phyloP scores from a whole-genome alignment of 2,113 vertebrate species.

The Zosterops hypoxanthus region DNA sequence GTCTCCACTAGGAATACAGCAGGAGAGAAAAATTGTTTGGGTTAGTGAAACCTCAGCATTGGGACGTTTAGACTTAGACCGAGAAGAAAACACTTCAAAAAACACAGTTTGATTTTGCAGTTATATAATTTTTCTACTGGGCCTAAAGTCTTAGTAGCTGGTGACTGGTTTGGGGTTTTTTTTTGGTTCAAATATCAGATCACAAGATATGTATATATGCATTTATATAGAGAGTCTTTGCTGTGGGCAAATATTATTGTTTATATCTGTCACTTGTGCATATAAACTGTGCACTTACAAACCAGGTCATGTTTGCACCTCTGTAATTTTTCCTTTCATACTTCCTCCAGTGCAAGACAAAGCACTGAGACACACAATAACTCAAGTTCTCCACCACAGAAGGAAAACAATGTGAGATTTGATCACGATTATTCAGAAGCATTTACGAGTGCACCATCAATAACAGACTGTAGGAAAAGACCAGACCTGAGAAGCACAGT shows the following conservation, averaged over 20 bases:
- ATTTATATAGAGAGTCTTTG: background rate
- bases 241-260: background rate
- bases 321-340: background rate
- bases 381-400: background rate
- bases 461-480: slow-evolving; percentile 9
- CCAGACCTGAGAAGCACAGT: slow-evolving; percentile 8
- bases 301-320: background rate
- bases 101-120: background rate
- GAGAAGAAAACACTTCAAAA: background rate
- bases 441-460: slow-evolving; percentile 18
- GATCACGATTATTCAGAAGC: background rate
- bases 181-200: background rate
- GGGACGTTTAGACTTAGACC: background rate
- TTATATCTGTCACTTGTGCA: background rate
- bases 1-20: background rate
- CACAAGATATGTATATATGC: background rate
- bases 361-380: background rate
- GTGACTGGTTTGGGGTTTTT: background rate
- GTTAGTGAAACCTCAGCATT: background rate
- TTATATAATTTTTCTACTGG: background rate
- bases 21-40: background rate
- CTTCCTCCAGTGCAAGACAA: background rate
- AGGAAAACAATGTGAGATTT: background rate
- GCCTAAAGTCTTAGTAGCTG: background rate
- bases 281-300: background rate